A percentile compares a stretch with the other conserved stretches of the same genome.
phyloP scores from a whole-genome alignment of 2,113 vertebrate species.

The Geococcyx californianus region DNA sequence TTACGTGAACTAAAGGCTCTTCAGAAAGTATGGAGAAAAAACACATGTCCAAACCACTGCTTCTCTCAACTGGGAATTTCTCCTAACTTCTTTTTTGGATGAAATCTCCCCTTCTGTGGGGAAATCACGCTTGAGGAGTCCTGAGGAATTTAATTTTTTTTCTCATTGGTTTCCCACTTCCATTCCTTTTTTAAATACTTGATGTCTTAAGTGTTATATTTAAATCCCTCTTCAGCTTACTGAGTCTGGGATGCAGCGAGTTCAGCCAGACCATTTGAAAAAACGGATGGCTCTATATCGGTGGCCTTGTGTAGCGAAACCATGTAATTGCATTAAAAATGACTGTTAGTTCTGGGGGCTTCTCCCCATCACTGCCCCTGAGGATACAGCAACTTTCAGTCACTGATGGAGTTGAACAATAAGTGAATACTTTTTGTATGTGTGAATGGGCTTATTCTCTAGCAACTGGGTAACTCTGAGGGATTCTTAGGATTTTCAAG shows the following conservation, averaged over 20 bases:
- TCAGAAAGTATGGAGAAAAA: not conserved
- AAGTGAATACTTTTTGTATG: not conserved
- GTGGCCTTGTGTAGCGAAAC: rapidly evolving
- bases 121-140: not conserved
- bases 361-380: not conserved
- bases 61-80: not conserved
- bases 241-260: not conserved
- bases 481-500: not conserved
- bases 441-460: not conserved
- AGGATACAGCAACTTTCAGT: not conserved
- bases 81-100: conserved; percentile 14
- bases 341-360: not conserved
- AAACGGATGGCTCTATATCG: not conserved
- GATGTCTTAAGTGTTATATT: conserved; percentile 25
- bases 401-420: not conserved
- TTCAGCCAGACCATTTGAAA: not conserved
- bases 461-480: not conserved
- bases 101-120: not conserved
- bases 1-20: conserved; percentile 14
- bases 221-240: conserved; percentile 1
- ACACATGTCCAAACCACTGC: not conserved
- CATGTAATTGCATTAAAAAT: not conserved
- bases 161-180: conserved; percentile 11
- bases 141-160: not conserved
- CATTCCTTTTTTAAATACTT: not conserved